These are phyloP conservation scores for Meandrusa payeni DNA, from an alignment of 2,888 invertebrate species.

Conservation along the genomic window DNA sequence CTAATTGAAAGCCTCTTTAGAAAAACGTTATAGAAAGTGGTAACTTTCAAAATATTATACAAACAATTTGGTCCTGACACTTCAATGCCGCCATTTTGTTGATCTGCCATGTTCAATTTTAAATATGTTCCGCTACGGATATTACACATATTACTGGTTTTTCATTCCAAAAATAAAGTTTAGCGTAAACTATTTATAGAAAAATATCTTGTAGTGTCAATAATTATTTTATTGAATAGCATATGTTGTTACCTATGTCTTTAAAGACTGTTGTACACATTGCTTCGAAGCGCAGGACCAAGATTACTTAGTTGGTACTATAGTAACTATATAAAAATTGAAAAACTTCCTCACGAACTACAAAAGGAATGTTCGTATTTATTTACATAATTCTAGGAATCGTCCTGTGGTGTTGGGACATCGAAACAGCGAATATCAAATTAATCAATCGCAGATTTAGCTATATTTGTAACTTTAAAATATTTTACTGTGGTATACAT, in stretches of 20 bases:
- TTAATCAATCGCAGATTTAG: background rate
- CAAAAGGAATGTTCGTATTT: constrained; percentile 66
- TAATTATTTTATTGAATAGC: too few relatives aligned
- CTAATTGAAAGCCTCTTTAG: constrained; percentile 59
- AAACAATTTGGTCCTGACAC: constrained; percentile 23
- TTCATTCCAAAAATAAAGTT: too few relatives aligned
- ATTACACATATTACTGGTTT: too few relatives aligned
- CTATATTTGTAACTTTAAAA: too few relatives aligned
- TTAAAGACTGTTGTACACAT: too few relatives aligned
- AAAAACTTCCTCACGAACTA: constrained; percentile 55
- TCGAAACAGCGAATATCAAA: constrained; percentile 13
- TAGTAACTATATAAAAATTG: constrained; percentile 50
- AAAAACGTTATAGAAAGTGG: constrained; percentile 55
- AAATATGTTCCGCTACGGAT: too few relatives aligned
- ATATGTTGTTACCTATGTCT: too few relatives aligned
- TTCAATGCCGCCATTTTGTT: background rate
- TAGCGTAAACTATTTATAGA: too few relatives aligned
- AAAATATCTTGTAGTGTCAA: too few relatives aligned
- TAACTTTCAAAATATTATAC: constrained; percentile 47
- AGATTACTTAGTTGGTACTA: constrained; percentile 42
- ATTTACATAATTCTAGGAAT: constrained; percentile 39
- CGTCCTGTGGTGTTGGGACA: constrained; percentile 15
- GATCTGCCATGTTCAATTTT: too few relatives aligned
- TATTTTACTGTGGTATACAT: too few relatives aligned
- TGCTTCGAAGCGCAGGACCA: constrained; percentile 40